These are phyloP conservation scores for Cheilosia scutellata DNA, from an alignment of 2,888 invertebrate species.

Conservation along the genomic window DNA sequence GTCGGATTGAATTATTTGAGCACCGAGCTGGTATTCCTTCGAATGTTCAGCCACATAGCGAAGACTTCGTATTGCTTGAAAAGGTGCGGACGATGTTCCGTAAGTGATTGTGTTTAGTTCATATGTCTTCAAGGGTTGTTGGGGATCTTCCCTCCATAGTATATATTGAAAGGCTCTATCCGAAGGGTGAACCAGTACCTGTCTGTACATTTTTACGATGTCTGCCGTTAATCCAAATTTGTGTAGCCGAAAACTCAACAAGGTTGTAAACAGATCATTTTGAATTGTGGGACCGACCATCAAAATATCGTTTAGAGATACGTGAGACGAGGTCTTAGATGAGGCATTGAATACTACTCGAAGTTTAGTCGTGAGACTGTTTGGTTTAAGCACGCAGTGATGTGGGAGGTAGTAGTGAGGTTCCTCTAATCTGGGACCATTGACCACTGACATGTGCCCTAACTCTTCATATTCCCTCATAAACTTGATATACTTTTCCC, in stretches of 20 bases:
- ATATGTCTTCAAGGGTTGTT: not conserved
- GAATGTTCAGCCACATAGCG: not conserved
- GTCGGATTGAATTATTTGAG: not conserved
- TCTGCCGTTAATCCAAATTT: not conserved
- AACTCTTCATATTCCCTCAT: not conserved
- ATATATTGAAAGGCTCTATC: not conserved
- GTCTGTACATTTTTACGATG: not conserved
- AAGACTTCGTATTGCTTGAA: slow-evolving; percentile 8
- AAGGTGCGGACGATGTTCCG: not conserved
- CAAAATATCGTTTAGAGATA: not conserved
- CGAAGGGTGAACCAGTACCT: not conserved
- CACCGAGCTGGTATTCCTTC: not conserved
- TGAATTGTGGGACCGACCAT: not conserved
- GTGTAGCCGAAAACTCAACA: not conserved
- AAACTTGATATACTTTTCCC: too few relatives aligned
- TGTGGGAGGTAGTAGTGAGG: slow-evolving; percentile 30
- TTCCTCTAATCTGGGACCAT: not conserved
- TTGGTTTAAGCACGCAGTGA: slow-evolving; percentile 38
- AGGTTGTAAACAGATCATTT: not conserved
- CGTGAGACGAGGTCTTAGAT: slow-evolving; percentile 24
- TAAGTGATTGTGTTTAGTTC: not conserved
- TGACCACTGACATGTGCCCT: not conserved
- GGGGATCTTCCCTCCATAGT: not conserved
- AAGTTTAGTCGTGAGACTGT: slow-evolving; percentile 18
- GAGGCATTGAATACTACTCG: slow-evolving; percentile 31